Base-by-base conservation (phyloP, 2,888 invertebrate genomes). In the Lumbricus terrestris region DNA sequence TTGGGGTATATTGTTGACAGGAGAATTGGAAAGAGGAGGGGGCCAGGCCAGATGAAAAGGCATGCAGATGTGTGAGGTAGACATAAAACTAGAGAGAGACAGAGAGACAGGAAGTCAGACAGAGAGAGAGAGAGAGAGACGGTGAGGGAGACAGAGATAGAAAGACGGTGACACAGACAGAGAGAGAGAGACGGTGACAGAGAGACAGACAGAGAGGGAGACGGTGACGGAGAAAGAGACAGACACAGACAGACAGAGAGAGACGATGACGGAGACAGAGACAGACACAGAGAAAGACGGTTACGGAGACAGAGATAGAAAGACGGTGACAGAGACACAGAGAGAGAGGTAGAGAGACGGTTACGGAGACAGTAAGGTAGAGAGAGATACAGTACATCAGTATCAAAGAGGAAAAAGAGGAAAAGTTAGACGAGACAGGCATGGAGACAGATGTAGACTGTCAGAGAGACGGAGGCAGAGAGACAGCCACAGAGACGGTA, bases 51-150 rank as follows among this genome's bases (percentile, higher is more conserved):
- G 0, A 4, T 20, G 16, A 16, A 33, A 33, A 85, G 33, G 35
- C n/a, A n/a, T n/a, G n/a, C n/a, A 23, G 85, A 85, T 18, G 37
- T 15, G 37, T n/a, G 85, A 23, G 85, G 29, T 34, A 85, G 85
- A 85, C 35, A 85, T 20, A 85, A 37, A 34, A 29, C 29, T 34
- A 85, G 35, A 85, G 85, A 15, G 34, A 83, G 34, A 83, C 18
- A 83, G 15, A 20, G 15, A 35, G 15, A 85, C 16, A 35, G 33
- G 6, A 6, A 85, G 11, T 35, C 13, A 85, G 35, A 35, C 23
- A 85, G 85, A 85, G 85, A 85, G 85, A 85, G 85, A 85, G 16
- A 85, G 85, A 85, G 18, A 35, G 85, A 85, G 35, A 85, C n/a
- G 35, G 20, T 35, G 85, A 35, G 5, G 37, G 35, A 85, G 85